Percentiles rank a stretch among this genome's conserved stretches.
These are phyloP conservation scores for Elaphurus davidianus DNA, from an alignment of 2,113 vertebrate genomes.

Conservation along the genomic window DNA sequence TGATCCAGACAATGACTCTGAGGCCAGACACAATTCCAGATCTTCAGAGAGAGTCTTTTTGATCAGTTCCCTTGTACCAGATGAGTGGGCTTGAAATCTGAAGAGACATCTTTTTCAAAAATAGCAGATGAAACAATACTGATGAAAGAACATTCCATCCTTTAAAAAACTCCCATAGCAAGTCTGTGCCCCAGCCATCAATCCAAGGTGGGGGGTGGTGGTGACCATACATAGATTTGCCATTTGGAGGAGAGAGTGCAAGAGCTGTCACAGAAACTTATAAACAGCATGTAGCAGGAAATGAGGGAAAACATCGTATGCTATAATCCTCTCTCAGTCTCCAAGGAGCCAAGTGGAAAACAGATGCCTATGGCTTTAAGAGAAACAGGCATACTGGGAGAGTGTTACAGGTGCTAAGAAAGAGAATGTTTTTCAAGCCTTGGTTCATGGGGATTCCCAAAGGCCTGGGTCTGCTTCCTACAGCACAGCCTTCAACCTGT, in stretches of 20 bases:
- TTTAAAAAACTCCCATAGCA: background rate
- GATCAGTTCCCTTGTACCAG: conserved; percentile 8
- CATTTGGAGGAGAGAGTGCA: conserved; percentile 3
- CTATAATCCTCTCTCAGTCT: conserved; percentile 49
- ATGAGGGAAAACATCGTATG: conserved; percentile 38
- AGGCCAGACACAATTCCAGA: background rate
- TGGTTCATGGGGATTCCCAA: conserved; percentile 71
- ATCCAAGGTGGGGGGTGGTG: background rate
- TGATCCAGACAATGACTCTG: background rate
- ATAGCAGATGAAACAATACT: conserved; percentile 25
- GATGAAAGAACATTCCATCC: conserved; percentile 5
- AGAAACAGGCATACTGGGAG: conserved; percentile 41
- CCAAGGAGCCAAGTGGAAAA: conserved; percentile 48
- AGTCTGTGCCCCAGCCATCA: background rate
- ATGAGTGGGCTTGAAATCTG: conserved; percentile 31
- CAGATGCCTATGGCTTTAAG: conserved; percentile 63
- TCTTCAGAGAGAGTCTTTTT: conserved; percentile 59
- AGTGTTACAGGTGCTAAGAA: conserved; percentile 54
- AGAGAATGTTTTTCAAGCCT: conserved; percentile 39
- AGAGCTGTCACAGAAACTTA: conserved; percentile 35
- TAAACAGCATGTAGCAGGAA: conserved; percentile 53
- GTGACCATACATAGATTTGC: background rate
- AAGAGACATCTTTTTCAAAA: background rate
- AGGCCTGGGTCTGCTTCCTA: conserved; percentile 54
- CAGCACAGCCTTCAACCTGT: conserved; percentile 10